Evolutionary conservation across 2,888 invertebrate genomes (phyloP).

Genomic region (Standfussiana lucernea): DNA sequence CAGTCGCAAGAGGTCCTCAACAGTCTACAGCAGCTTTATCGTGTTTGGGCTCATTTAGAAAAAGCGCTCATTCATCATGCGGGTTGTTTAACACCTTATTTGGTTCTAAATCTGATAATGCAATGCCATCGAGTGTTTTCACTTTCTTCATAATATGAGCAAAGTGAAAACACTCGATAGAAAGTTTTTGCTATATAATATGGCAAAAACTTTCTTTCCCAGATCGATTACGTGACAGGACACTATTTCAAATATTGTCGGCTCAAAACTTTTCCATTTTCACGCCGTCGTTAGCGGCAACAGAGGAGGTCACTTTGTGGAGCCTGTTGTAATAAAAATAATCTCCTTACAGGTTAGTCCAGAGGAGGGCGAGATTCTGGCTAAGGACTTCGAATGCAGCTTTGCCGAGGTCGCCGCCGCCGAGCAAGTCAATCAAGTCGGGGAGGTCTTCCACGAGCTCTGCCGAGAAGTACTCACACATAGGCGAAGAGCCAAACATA

Average conservation of each 20-base stretch:
- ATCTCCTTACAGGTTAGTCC: conserved; percentile 91
- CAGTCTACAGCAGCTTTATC: too few relatives aligned
- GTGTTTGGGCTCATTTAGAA: too few relatives aligned
- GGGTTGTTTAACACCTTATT: too few relatives aligned
- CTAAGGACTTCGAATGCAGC: conserved; percentile 96
- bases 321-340: not conserved
- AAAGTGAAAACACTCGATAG: too few relatives aligned
- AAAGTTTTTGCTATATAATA: too few relatives aligned
- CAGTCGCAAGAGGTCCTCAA: too few relatives aligned
- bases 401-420: conserved; percentile 97
- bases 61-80: too few relatives aligned
- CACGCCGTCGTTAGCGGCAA: not conserved
- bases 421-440: conserved; percentile 96
- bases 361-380: conserved; percentile 97
- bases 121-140: too few relatives aligned
- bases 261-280: not conserved
- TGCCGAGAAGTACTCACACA: conserved; percentile 95
- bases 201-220: too few relatives aligned
- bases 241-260: not conserved
- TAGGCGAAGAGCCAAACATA: conserved; percentile 96
- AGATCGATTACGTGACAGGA: too few relatives aligned
- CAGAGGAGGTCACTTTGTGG: not conserved
- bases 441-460: conserved; percentile 96
- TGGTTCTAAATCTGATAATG: too few relatives aligned
- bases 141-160: too few relatives aligned